Evolutionary conservation across 2,888 invertebrate species (phyloP).

Genomic region (Cheilosia soror): DNA sequence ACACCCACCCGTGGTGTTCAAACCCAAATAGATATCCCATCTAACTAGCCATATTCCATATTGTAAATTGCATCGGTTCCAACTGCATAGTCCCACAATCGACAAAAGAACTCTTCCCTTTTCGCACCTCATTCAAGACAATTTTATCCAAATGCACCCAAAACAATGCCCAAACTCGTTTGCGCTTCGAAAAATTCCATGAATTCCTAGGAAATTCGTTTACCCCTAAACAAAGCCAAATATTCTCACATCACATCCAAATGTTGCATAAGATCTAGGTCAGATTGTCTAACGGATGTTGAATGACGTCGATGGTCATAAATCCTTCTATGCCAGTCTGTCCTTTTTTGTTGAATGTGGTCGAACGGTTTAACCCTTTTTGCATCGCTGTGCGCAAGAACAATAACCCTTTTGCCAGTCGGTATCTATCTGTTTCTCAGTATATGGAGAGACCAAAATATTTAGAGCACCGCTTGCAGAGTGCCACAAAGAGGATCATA

Average conservation of each 20-base stretch:
- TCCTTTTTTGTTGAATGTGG: conserved; percentile 34
- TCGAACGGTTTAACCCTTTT: conserved; percentile 70
- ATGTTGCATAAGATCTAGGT: conserved; percentile 67
- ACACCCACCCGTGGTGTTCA: conserved; percentile 30
- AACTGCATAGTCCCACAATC: background rate
- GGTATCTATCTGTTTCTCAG: background rate
- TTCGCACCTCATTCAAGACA: conserved; percentile 45
- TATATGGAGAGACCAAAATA: conserved; percentile 79
- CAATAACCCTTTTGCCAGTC: conserved; percentile 24
- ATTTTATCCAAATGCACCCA: conserved; percentile 7
- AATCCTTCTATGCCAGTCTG: conserved; percentile 45
- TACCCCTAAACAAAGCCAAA: conserved; percentile 30
- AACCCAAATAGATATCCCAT: conserved; percentile 2
- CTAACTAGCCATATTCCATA: conserved; percentile 6
- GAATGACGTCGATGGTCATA: conserved; percentile 58
- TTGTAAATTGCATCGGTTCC: conserved; percentile 42
- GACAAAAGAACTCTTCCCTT: conserved; percentile 11
- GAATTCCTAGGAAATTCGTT: conserved; percentile 44
- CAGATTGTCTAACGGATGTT: conserved; percentile 60
- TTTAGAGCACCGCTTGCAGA: conserved; percentile 78
- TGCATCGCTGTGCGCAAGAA: conserved; percentile 32
- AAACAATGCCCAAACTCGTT: conserved; percentile 35
- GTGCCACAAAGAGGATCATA: conserved; percentile 67
- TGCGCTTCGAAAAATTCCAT: conserved; percentile 24
- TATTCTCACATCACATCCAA: background rate